Evolutionary conservation across 2,888 invertebrate species (phyloP), one percentile per base, ranked within the genome.

Genomic region (Tyria jacobaeae): DNA sequence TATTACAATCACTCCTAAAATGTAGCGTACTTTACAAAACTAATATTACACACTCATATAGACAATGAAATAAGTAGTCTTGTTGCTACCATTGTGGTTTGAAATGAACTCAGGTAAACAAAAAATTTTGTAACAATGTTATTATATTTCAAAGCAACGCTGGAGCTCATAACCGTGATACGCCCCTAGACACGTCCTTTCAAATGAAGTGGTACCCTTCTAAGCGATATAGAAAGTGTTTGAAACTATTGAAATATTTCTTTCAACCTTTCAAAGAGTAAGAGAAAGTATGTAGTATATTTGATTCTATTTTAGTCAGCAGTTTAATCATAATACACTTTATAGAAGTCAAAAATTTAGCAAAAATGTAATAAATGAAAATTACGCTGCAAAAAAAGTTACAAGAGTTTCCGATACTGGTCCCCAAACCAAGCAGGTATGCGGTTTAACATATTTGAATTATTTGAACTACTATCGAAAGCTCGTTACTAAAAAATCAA

Each of bases 201-300:
- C 62, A 70, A 69, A 68, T 62, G 49, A 39, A 25, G 52, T 50
- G 49, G 65, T 70, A 67, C 64, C n/a, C 67, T 67, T 67, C 64
- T 60, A 62, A 65, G 73, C 60, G 48, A 2, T 41, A 5, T 66
- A 71, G 62, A 71, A 74, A 73, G 67, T 73, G 70, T 68, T 57
- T 65, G 61, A 50, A 73, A 34, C 65, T 60, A 68, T 70, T 75
- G 74, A 74, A 72, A 74, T 72, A 59, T 70, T 68, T 47, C 48
- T 57, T 59, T 57, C 51, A 66, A 66, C 63, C 53, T 57, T 75
- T 74, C 61, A 65, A 63, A 72, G 62, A 56, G 55, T 55, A 62
- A 60, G n/a, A n/a, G n/a, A n/a, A n/a, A n/a, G n/a, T n/a, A n/a
- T n/a, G n/a, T n/a, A n/a, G n/a, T n/a, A n/a, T n/a, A n/a, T n/a